Percentiles rank a stretch among this genome's conserved stretches.
These are phyloP conservation scores for Tachuris rubrigastra DNA, from an alignment of 2,113 vertebrate genomes.

Conservation along the genomic window DNA sequence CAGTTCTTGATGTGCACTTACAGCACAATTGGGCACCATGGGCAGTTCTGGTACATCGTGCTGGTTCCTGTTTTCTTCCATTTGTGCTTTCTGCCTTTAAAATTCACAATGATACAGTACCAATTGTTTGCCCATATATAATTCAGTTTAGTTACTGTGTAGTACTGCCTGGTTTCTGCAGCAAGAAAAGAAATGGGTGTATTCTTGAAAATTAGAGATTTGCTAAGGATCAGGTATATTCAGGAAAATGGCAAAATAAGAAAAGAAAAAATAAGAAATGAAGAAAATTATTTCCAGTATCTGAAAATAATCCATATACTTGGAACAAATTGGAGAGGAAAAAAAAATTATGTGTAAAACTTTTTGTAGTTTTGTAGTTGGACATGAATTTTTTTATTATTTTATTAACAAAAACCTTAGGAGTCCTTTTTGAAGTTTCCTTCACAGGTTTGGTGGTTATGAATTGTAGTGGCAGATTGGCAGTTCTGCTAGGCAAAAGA, in stretches of 20 bases:
- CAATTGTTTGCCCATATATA: not conserved
- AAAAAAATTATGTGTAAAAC: not conserved
- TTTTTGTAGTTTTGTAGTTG: not conserved
- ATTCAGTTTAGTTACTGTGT: not conserved
- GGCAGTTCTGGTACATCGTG: not conserved
- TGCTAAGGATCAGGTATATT: not conserved
- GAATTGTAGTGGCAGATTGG: not conserved
- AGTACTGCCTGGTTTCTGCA: not conserved
- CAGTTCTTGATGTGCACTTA: not conserved
- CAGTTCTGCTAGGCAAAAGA: not conserved
- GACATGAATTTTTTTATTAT: not conserved
- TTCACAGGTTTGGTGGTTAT: not conserved
- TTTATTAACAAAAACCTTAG: not conserved
- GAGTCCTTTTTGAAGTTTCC: not conserved
- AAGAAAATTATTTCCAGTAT: not conserved
- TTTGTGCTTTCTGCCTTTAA: not conserved
- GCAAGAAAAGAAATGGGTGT: not conserved
- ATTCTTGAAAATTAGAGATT: not conserved
- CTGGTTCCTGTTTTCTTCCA: not conserved
- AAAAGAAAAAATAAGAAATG: not conserved
- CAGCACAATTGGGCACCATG: rapidly evolving
- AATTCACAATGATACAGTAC: not conserved
- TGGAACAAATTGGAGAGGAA: not conserved
- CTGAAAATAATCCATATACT: not conserved
- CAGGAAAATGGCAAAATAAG: not conserved